Base-by-base conservation (phyloP, 1,140 invertebrate genomes). In the Dinothrombium tinctorium region DNA sequence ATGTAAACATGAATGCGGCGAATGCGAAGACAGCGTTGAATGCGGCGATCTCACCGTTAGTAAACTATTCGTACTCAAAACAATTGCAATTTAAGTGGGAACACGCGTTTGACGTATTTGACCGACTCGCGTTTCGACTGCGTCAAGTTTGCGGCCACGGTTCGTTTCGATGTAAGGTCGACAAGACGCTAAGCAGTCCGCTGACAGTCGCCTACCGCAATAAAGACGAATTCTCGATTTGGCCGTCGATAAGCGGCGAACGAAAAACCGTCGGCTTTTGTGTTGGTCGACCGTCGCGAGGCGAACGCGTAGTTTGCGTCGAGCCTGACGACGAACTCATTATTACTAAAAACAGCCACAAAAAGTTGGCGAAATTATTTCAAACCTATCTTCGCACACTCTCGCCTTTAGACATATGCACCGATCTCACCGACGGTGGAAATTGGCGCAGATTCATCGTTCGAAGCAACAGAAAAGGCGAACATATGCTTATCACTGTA, bases 361-460 rank as follows among this genome's bases (percentile, higher is more conserved):
- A 52, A 42, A 7, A 51, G 39, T 40, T 64, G 21, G 53, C 53
- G 9, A 33, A 54, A 47, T 57, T 61, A 50, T 48, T 51, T 48
- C 44, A 51, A 42, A 28, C 41, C 8, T 51, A 48, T 33, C 33
- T 51, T 5, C 29, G 37, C 4, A 15, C 46, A 29, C 17, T 41
- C n/a, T 47, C 50, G 22, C 22, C 41, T 8, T 21, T 42, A 7
- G 42, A 41, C 25, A 24, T 33, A 12, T 44, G 32, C 25, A 14
- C 22, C 8, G 33, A 35, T 29, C 35, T 40, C 29, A 36, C 45
- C 7, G 77, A 86, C 50, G 64, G 68, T 24, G 90, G 90, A 0
- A 67, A 82, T 57, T 98, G 87, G 73, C 69, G 72, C 44, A 78
- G 82, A 57, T 58, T 96, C 25, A 78, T 73, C 14, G 74, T 78